Percentiles rank a stretch among this genome's conserved stretches.
Evolutionary conservation across 2,888 invertebrate species (phyloP).

Genomic region (Sphaerophoria rueppellii): DNA sequence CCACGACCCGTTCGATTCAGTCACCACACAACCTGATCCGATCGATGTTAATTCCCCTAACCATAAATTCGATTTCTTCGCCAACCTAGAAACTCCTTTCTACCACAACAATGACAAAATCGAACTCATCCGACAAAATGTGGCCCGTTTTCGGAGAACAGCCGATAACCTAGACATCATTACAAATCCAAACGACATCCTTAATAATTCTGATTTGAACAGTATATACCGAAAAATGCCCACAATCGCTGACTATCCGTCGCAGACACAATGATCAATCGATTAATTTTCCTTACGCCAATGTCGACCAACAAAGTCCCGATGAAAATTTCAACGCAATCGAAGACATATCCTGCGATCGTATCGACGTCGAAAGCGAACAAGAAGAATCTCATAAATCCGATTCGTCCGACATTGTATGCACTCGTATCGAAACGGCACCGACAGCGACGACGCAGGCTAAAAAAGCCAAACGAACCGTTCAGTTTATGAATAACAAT

Average conservation of each 20-base stretch:
- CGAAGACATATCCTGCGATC: conserved; percentile 80
- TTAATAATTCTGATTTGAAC: conserved; percentile 71
- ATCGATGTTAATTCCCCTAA: conserved; percentile 78
- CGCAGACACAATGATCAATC: conserved; percentile 30
- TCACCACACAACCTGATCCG: conserved; percentile 79
- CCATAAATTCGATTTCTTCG: conserved; percentile 81
- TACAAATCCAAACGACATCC: conserved; percentile 47
- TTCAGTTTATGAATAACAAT: conserved; percentile 36
- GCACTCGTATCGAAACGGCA: conserved; percentile 70
- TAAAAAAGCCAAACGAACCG: conserved; percentile 40
- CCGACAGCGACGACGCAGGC: not conserved
- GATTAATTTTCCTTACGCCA: conserved; percentile 67
- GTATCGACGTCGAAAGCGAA: conserved; percentile 82
- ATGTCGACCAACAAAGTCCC: conserved; percentile 45
- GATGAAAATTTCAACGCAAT: conserved; percentile 76
- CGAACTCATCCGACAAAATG: conserved; percentile 77
- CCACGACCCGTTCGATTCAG: conserved; percentile 80
- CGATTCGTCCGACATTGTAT: conserved; percentile 80
- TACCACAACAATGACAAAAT: conserved; percentile 80
- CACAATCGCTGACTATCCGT: conserved; percentile 52
- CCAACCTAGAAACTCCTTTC: conserved; percentile 78
- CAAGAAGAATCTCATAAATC: conserved; percentile 81
- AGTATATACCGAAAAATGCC: conserved; percentile 57
- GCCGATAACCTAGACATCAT: conserved; percentile 73
- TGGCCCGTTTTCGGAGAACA: conserved; percentile 78